phyloP scores from a whole-genome alignment of 2,888 invertebrate genomes.

The Zhuqinia jingwanae region DNA sequence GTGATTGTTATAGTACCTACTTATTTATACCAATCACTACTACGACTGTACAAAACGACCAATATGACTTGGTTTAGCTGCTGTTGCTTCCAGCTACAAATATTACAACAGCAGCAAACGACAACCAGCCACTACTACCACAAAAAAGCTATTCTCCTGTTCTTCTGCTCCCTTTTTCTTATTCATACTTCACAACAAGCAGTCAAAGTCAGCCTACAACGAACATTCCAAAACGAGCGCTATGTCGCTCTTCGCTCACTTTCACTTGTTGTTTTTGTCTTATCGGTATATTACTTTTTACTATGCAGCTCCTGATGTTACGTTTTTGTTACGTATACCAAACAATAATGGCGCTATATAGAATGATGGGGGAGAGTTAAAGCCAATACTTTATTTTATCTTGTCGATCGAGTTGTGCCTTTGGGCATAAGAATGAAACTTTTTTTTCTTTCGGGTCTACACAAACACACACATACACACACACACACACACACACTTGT shows the following conservation, averaged over 20 bases:
- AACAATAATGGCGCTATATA: no score
- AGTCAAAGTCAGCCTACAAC: neutral
- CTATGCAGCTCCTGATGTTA: neutral
- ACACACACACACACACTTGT: neutral
- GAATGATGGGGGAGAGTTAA: no score
- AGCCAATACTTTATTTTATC: neutral
- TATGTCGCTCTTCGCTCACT: slow-evolving; percentile 44
- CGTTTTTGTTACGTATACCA: neutral
- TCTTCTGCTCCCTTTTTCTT: neutral
- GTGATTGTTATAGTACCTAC: neutral
- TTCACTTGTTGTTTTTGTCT: slow-evolving; percentile 62
- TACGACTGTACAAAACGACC: neutral
- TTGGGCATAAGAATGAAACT: neutral
- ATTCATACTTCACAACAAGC: slow-evolving; percentile 2
- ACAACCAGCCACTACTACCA: slow-evolving; percentile 9
- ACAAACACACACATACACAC: neutral
- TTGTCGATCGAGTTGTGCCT: neutral
- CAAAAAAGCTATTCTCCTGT: neutral
- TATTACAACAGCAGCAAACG: neutral
- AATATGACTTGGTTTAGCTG: slow-evolving; percentile 1
- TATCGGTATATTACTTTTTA: slow-evolving; percentile 1
- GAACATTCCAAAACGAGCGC: neutral
- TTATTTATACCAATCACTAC: slow-evolving; percentile 18
- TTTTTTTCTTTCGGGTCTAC: neutral
- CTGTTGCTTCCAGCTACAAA: slow-evolving; percentile 14